Base-by-base conservation (phyloP, 2,797 vertebrate species). In the Danio albolineatus region DNA sequence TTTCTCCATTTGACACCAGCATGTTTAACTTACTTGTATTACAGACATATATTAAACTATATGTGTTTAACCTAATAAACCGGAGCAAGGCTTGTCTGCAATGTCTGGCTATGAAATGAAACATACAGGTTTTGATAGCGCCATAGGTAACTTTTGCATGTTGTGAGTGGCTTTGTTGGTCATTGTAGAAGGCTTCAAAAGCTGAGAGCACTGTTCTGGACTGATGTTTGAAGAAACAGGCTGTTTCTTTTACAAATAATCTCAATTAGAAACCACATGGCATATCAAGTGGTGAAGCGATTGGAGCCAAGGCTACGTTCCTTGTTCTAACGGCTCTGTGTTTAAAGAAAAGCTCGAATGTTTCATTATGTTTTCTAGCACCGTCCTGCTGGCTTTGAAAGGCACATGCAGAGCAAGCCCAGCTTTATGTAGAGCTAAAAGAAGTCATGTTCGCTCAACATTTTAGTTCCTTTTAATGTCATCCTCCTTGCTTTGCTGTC, bases 361-460 rank as follows among this genome's bases (percentile, higher is more conserved):
- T 75, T 76, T 82, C 19, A 54, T 76, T 66, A 44, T 82, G 67
- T 74, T 86, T 74, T 74, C 46, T 70, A 67, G 56, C 66, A 38
- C 39, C 17, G 73, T 78, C 78, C 81, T 79, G 73, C 64, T 75
- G 78, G 62, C 73, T 79, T 83, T 73, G 8, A 83, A 85, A 83
- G 62, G 19, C 57, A 69, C 54, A 38, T 39, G 53, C 61, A 64
- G 67, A 59, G 49, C 59, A 71, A 46, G 61, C 66, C 10, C 14
- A n/a, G 60, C 41, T 19, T 62, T 57, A 67, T 64, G 48, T 5
- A 51, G 70, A 76, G 78, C 48, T 75, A 17, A 80, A 65, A 72
- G 57, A 61, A 56, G 51, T 69, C 70, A 70, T 49, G 43, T 57
- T 76, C 21, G n/a, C 62, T 54, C 21, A 76, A 64, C 53, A 57